phyloP scores from a whole-genome alignment of 2,113 vertebrate genomes.

The Amblyornis subalaris region DNA sequence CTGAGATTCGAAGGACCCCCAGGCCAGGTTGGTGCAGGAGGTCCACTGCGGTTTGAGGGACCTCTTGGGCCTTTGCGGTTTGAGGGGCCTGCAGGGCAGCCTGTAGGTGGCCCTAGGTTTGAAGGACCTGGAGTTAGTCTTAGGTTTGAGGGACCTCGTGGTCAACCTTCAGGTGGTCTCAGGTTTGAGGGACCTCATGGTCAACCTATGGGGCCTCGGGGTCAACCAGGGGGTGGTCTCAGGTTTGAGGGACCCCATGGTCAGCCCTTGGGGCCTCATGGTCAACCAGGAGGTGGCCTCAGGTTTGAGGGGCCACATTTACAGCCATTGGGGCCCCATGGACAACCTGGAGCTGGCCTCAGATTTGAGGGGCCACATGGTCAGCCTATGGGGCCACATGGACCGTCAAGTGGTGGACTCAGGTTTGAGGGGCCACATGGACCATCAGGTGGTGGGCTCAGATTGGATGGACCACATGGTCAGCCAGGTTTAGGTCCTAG shows the following conservation, averaged over 20 bases:
- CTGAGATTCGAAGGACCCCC: slow-evolving; percentile 75
- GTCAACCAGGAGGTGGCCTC: slow-evolving; percentile 76
- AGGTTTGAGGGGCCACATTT: slow-evolving; percentile 82
- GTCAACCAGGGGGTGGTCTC: slow-evolving; percentile 72
- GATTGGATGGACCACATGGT: slow-evolving; percentile 76
- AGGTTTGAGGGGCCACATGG: slow-evolving; percentile 77
- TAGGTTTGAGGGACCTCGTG: slow-evolving; percentile 80
- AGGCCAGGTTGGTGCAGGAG: slow-evolving; percentile 64
- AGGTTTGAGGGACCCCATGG: slow-evolving; percentile 83
- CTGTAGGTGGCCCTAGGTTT: slow-evolving; percentile 75
- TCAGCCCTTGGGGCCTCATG: slow-evolving; percentile 76
- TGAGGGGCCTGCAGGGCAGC: slow-evolving; percentile 75
- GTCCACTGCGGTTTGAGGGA: slow-evolving; percentile 80
- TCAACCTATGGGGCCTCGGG: slow-evolving; percentile 77
- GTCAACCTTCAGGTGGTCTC: slow-evolving; percentile 76
- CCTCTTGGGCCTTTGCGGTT: slow-evolving; percentile 78
- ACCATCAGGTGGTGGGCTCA: slow-evolving; percentile 70
- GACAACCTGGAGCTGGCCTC: slow-evolving; percentile 72
- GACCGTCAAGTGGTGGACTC: slow-evolving; percentile 70
- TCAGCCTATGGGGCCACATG: slow-evolving; percentile 77
- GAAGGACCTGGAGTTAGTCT: slow-evolving; percentile 78
- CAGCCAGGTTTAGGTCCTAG: slow-evolving; percentile 78
- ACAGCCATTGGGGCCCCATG: slow-evolving; percentile 77
- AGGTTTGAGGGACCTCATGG: slow-evolving; percentile 82
- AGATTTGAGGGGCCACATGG: slow-evolving; percentile 79